phyloP scores from a whole-genome alignment of 2,113 vertebrate genomes.

The Catharus minimus region DNA sequence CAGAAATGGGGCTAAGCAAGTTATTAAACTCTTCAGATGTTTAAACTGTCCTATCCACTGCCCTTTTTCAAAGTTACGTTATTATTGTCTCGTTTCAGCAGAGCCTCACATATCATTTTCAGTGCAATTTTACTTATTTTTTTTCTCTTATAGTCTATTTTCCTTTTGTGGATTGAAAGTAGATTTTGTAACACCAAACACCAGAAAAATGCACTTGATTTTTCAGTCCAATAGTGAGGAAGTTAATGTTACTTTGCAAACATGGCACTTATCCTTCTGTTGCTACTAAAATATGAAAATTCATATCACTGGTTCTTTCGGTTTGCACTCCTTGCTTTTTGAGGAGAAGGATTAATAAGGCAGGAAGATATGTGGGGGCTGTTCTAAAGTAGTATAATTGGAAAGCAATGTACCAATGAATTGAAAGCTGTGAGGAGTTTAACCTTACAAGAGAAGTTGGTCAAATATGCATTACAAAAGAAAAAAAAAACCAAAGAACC shows the following conservation, averaged over 20 bases:
- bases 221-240: background rate
- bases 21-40: slow-evolving; percentile 36
- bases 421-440: background rate
- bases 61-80: background rate
- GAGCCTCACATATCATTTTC: background rate
- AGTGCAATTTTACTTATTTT: background rate
- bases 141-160: background rate
- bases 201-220: background rate
- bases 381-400: background rate
- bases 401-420: background rate
- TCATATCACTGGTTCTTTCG: background rate
- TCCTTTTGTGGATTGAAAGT: background rate
- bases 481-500: background rate
- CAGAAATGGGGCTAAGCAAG: background rate
- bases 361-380: background rate
- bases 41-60: background rate
- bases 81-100: slow-evolving; percentile 16
- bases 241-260: background rate
- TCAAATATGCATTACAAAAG: background rate
- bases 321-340: background rate
- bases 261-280: background rate
- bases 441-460: background rate
- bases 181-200: background rate
- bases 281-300: background rate
- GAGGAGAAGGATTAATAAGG: background rate